Evolutionary conservation across 2,113 vertebrate genomes (phyloP), one percentile per base, ranked within the genome.

Genomic region (Equus przewalskii): DNA sequence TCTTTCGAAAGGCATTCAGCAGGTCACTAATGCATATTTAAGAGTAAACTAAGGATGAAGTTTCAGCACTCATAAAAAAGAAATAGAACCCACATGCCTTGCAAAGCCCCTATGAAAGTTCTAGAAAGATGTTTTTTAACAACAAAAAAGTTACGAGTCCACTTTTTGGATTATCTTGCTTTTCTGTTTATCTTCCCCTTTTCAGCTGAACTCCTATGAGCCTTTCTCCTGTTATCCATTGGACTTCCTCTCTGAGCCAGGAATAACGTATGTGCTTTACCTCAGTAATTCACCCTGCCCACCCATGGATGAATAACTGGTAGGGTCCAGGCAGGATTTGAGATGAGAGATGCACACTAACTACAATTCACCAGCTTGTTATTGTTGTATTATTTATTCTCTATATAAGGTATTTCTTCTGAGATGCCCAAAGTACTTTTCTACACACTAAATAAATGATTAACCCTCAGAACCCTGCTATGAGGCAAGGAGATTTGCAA

Each of bases 381-480:
- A 95, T 95, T 96, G 80, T 93, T 96, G 60, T 96, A 84, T 96
- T 97, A 94, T 97, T 97, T 96, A 97, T 97, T 92, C 86, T 95
- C 51, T 90, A 76, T 65, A 81, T 92, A 90, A 93, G 83, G 72
- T 80, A 96, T 92, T 96, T 95, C 92, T 96, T 96, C 67, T 80
- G 89, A 97, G 83, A 72, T 96, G 44, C 69, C 93, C 72, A 72
- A 96, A 92, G 73, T 96, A 96, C 75, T 94, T 96, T 97, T 67
- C 95, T 93, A 83, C 84, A 90, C 65, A 81, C 82, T 96, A 92
- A 97, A 92, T 97, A 97, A 98, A 96, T 97, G 76, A 96, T 97
- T 97, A 96, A 95, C 89, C 54, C 86, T 95, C 70, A 94, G 97
- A 98, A 87, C 60, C 86, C 92, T 88, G 96, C 93, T 96, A 96